Evolutionary conservation across 1,140 invertebrate genomes (phyloP), one percentile per base, ranked within the genome.

Genomic region (Elysia chlorotica): DNA sequence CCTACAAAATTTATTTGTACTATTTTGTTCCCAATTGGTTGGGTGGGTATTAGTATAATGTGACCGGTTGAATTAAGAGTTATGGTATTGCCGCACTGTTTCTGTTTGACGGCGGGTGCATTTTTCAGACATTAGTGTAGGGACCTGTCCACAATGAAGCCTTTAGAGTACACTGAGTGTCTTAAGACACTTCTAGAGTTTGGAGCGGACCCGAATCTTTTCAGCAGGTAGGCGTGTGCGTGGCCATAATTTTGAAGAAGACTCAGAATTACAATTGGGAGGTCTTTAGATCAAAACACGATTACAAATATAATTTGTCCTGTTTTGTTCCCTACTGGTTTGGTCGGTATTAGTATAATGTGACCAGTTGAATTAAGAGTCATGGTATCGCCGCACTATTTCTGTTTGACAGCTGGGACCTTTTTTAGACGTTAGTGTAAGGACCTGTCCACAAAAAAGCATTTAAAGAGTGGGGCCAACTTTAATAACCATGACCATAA

Each of bases 171-270:
- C 79, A 88, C 93, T 56, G 92, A 94, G 73, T 95, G 93, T 79
- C 86, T 96, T 84, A 92, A 95, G 83, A 87, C 96, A 65, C 85
- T 97, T 66, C 88, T 97, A 25, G 91, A 91, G 21, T 94, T 94
- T 81, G 95, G 95, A 14, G 95, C 95, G 5, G 90, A 94, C 83
- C 93, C 95, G 28, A 93, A 96, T 84, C 93, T 93, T n/a, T 89
- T 81, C 57, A 85, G 80, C 67, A 65, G 77, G 69, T 76, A 30
- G 38, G 59, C 19, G 17, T 21, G 17, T 23, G 10, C 6, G 10
- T 10, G 56, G 56, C 25, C 6, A 17, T 59, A 17, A 25, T 10
- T 59, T 59, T 59, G 56, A 25, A n/a, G n/a, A n/a, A n/a, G n/a
- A n/a, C n/a, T 59, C 6, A 17, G 56, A 17, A 17, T 6, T 10